Evolutionary conservation across 2,888 invertebrate species (phyloP).

Genomic region (Anagyrus pseudococci): DNA sequence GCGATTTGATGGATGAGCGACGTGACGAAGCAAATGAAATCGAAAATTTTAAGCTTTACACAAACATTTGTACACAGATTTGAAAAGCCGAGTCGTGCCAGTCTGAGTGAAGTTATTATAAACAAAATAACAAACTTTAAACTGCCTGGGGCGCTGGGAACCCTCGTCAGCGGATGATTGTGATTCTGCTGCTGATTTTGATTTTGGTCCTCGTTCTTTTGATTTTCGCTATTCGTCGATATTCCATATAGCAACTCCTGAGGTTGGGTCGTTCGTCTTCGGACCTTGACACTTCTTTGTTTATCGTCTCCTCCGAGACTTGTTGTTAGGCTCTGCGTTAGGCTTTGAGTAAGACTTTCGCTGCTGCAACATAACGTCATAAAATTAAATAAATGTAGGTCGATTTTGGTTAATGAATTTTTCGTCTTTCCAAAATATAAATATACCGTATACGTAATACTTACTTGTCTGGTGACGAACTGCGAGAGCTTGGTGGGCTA

Average conservation of each 20-base stretch:
- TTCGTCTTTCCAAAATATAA: slow-evolving; percentile 1
- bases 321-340: slow-evolving; percentile 46
- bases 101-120: slow-evolving; percentile 18
- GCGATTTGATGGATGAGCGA: slow-evolving; percentile 2
- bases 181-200: slow-evolving; percentile 57
- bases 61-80: slow-evolving; percentile 32
- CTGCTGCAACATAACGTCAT: slow-evolving; percentile 32
- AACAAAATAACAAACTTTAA: slow-evolving; percentile 68
- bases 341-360: slow-evolving; percentile 45
- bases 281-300: slow-evolving; percentile 64
- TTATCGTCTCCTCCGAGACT: slow-evolving; percentile 53
- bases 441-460: slow-evolving; percentile 37
- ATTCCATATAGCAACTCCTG: slow-evolving; percentile 74
- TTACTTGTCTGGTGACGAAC: slow-evolving; percentile 70
- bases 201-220: slow-evolving; percentile 55
- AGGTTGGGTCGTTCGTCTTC: slow-evolving; percentile 71
- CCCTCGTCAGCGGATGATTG: slow-evolving; percentile 65
- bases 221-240: slow-evolving; percentile 49
- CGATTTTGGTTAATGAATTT: background rate
- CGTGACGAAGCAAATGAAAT: slow-evolving; percentile 9
- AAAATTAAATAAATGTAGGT: background rate
- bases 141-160: slow-evolving; percentile 80
- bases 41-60: slow-evolving; percentile 2
- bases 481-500: slow-evolving; percentile 58
- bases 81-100: slow-evolving; percentile 29